Conservation (phyloP, 2,113 vertebrate species). For the Reinhardtius hippoglossoides region DNA sequence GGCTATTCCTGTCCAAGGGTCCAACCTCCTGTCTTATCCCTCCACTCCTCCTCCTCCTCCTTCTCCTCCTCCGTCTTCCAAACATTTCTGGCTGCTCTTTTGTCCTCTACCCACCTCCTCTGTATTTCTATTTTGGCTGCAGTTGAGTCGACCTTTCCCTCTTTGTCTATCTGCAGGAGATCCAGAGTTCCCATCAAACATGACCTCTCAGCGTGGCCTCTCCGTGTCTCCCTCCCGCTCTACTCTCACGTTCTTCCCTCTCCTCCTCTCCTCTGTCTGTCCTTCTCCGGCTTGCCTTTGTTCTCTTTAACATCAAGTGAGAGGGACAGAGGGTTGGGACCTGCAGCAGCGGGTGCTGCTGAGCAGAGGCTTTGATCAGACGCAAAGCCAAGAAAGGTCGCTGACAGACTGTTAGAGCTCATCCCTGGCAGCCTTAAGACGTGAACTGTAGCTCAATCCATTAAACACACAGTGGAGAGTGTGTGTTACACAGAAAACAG, state of each 20-base stretch:
- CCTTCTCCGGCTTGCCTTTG: conserved; percentile 71
- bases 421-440: conserved; percentile 58
- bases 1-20: conserved; percentile 57
- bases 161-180: conserved; percentile 57
- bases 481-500: conserved; percentile 34
- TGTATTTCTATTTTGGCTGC: conserved; percentile 52
- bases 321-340: conserved; percentile 73
- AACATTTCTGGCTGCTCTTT: conserved; percentile 46
- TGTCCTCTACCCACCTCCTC: conserved; percentile 56
- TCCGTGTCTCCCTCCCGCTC: conserved; percentile 41
- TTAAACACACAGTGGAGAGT: conserved; percentile 55
- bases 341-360: conserved; percentile 63
- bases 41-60: conserved; percentile 16
- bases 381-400: conserved; percentile 66
- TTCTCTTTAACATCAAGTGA: conserved; percentile 68
- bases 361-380: conserved; percentile 77
- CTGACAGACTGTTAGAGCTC: conserved; percentile 67
- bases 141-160: conserved; percentile 58
- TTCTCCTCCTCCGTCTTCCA: not conserved
- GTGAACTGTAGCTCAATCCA: conserved; percentile 62
- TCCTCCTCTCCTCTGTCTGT: conserved; percentile 57
- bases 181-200: conserved; percentile 67
- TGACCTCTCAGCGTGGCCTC: conserved; percentile 69
- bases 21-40: conserved; percentile 43
- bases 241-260: conserved; percentile 56